Evolutionary conservation across 2,113 vertebrate species (phyloP), one percentile per base, ranked within the genome.

Genomic region (Hipposideros armiger): DNA sequence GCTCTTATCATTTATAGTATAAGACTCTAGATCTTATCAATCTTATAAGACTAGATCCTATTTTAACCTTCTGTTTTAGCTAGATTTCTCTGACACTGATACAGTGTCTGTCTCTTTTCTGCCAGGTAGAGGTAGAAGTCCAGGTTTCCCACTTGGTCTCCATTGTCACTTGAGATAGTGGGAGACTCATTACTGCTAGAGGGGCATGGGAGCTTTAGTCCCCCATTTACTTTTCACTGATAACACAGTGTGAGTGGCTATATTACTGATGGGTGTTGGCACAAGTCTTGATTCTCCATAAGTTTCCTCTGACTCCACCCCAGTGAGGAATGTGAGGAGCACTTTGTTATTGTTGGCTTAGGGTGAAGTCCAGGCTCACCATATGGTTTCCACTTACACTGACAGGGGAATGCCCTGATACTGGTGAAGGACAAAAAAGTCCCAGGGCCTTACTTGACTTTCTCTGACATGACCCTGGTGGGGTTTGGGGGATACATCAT

Each of bases 1-100:
- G 32, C 13, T 69, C 30, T 47, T 86, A 50, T 30, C 58, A 77
- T 93, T 93, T 69, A 64, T 50, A 60, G n/a, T 84, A n/a, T 81
- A 81, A 81, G 42, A 36, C 52, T 72, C 7, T 36, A 24, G 16
- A 45, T n/a, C 30, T 24, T 74, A 32, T 52, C 64, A 74, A 74
- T 24, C 82, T 40, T 73, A 42, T 64, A 64, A 58, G 17, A 73
- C 36, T 54, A 8, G 16, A 67, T 80, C 86, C 93, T 62, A 92
- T 52, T 91, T 90, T 62, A 67, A 19, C 1, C 11, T 92, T 77
- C 60, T 40, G 3, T 11, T 90, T 67, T 83, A 62, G 24, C 5
- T 91, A 22, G 7, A 50, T 67, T 60, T 91, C 62, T 74, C 67
- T 86, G 13, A 4, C 2, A 16, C 0, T 26, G 4, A 69, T 72